A percentile compares a stretch with the other conserved stretches of the same genome.
These are phyloP conservation scores for Plemyria rubiginata DNA, from an alignment of 2,888 invertebrate species.

Conservation along the genomic window DNA sequence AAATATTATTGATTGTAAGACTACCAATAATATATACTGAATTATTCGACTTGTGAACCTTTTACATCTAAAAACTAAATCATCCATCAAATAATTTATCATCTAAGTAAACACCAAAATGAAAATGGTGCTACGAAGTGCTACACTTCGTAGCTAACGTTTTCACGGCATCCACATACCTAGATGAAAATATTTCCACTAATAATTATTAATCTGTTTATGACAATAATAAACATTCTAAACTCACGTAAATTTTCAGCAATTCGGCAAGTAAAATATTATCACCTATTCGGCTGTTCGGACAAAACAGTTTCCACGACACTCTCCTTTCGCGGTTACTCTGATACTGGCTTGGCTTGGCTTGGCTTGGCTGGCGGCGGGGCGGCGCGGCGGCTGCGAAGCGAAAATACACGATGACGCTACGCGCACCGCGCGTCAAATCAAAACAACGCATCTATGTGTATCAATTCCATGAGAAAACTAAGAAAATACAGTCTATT, in stretches of 20 bases:
- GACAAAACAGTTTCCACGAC: constrained; percentile 48
- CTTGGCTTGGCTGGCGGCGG: too few relatives aligned
- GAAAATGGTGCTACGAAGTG: constrained; percentile 21
- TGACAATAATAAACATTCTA: neutral
- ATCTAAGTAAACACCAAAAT: constrained; percentile 5
- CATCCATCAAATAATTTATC: neutral
- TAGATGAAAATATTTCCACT: neutral
- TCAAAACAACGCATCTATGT: too few relatives aligned
- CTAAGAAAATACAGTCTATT: too few relatives aligned
- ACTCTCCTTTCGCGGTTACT: constrained; percentile 61
- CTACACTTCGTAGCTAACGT: too few relatives aligned
- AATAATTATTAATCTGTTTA: neutral
- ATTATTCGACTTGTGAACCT: neutral
- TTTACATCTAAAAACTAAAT: neutral
- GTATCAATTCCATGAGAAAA: too few relatives aligned
- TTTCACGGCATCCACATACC: constrained; percentile 5
- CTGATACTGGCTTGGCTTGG: constrained; percentile 67
- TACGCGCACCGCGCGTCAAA: too few relatives aligned
- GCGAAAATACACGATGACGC: too few relatives aligned
- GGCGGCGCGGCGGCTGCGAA: too few relatives aligned
- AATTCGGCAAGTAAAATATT: constrained; percentile 54
- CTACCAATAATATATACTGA: neutral
- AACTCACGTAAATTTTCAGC: constrained; percentile 61
- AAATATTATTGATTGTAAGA: neutral
- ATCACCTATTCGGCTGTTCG: constrained; percentile 55